Evolutionary conservation across 2,797 vertebrate species (phyloP).

Genomic region (Fistularia commersonii): DNA sequence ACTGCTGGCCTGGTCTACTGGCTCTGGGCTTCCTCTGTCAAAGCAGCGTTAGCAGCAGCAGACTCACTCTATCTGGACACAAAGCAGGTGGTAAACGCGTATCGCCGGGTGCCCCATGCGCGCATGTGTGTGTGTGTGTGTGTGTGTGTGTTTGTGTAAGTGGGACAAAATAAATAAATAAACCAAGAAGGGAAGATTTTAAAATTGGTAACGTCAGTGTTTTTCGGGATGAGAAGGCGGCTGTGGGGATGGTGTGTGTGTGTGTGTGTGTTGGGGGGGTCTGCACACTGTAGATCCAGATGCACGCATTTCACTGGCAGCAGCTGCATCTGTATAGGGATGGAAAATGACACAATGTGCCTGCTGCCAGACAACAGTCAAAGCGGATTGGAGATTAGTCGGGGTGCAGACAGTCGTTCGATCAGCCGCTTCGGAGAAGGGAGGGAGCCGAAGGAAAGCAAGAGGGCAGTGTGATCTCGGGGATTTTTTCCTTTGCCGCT

Average conservation of each 20-base stretch:
- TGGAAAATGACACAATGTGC: constrained; percentile 33
- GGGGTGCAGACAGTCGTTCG: constrained; percentile 45
- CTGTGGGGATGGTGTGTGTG: too few relatives aligned
- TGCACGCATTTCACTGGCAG: constrained; percentile 22
- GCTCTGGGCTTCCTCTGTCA: constrained; percentile 44
- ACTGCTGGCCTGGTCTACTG: constrained; percentile 55
- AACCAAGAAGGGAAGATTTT: constrained; percentile 16
- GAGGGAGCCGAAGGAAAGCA: constrained; percentile 68
- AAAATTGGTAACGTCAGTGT: constrained; percentile 21
- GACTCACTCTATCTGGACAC: constrained; percentile 69
- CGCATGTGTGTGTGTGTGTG: constrained; percentile 10
- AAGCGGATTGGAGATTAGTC: constrained; percentile 61
- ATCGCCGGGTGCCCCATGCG: constrained; percentile 13
- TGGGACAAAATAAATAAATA: background rate
- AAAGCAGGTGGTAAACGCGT: constrained; percentile 70
- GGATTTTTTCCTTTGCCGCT: constrained; percentile 58
- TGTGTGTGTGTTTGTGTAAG: constrained; percentile 3
- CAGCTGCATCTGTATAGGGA: constrained; percentile 41
- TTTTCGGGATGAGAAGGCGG: constrained; percentile 1
- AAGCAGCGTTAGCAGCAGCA: constrained; percentile 63
- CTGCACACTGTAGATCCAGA: constrained; percentile 33
- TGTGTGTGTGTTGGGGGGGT: background rate
- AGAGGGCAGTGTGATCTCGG: constrained; percentile 86
- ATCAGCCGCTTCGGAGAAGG: constrained; percentile 42
- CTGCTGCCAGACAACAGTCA: constrained; percentile 43